Conservation (phyloP, 2,888 invertebrate genomes). For the Julus scandinavius region DNA sequence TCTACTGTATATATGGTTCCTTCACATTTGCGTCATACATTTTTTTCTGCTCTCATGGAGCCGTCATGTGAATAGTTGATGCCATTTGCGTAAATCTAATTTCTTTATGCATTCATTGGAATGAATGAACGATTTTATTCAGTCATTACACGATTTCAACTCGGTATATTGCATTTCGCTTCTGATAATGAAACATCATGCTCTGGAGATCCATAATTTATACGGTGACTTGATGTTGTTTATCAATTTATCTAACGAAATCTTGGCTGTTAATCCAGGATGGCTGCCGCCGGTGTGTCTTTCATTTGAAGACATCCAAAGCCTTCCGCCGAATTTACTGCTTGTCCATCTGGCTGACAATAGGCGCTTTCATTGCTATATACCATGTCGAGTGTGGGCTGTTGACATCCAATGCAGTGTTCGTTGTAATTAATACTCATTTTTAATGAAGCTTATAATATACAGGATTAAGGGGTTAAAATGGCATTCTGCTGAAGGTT, state of each 20-base stretch:
- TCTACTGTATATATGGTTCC: too few relatives aligned
- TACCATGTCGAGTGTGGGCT: not conserved
- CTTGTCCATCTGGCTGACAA: not conserved
- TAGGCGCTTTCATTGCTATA: not conserved
- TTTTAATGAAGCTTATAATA: conserved; percentile 33
- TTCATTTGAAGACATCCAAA: not conserved
- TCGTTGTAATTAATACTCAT: not conserved
- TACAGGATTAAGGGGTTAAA: not conserved
- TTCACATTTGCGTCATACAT: too few relatives aligned
- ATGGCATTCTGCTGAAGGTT: conserved; percentile 4
- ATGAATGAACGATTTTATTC: too few relatives aligned
- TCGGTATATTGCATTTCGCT: too few relatives aligned
- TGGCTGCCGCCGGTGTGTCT: not conserved
- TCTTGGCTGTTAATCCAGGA: not conserved
- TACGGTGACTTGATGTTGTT: too few relatives aligned
- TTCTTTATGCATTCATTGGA: too few relatives aligned
- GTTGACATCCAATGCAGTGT: conserved; percentile 25
- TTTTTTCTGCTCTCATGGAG: too few relatives aligned
- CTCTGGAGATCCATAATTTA: too few relatives aligned
- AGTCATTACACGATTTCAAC: too few relatives aligned
- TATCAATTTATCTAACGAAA: not conserved
- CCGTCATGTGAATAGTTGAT: too few relatives aligned
- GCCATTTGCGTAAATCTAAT: too few relatives aligned
- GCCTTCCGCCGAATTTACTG: not conserved
- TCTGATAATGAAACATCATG: too few relatives aligned